Evolutionary conservation across 2,113 vertebrate species (phyloP).

Genomic region (Galeopterus variegatus): DNA sequence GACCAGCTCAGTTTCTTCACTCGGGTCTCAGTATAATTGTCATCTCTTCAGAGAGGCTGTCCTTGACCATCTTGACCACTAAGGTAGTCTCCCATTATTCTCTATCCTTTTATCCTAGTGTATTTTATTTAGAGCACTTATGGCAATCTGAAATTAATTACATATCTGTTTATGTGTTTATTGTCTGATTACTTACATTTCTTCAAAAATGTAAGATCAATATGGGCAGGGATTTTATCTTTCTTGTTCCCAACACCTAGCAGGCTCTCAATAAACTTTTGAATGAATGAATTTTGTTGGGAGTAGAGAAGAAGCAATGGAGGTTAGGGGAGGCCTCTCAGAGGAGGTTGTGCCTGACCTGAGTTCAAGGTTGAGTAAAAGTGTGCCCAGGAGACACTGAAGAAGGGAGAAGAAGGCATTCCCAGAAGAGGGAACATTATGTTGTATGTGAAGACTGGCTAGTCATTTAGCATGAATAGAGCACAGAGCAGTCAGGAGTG

Average conservation of each 20-base stretch:
- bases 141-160: neutral
- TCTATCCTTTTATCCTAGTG: neutral
- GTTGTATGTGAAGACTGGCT: neutral
- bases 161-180: neutral
- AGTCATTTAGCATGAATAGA: neutral
- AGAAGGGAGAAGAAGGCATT: neutral
- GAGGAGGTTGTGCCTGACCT: neutral
- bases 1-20: neutral
- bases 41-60: conserved; percentile 16
- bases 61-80: neutral
- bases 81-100: neutral
- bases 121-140: neutral
- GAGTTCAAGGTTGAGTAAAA: neutral
- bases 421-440: neutral
- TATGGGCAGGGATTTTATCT: neutral
- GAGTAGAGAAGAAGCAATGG: neutral
- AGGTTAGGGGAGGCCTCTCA: neutral
- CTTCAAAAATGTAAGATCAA: neutral
- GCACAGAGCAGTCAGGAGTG: neutral
- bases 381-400: neutral
- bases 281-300: neutral
- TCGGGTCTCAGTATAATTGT: neutral
- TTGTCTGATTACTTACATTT: neutral
- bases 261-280: neutral
- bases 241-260: neutral